Evolutionary conservation across 2,797 vertebrate genomes (phyloP).

Genomic region (Sarcophilus harrisii): DNA sequence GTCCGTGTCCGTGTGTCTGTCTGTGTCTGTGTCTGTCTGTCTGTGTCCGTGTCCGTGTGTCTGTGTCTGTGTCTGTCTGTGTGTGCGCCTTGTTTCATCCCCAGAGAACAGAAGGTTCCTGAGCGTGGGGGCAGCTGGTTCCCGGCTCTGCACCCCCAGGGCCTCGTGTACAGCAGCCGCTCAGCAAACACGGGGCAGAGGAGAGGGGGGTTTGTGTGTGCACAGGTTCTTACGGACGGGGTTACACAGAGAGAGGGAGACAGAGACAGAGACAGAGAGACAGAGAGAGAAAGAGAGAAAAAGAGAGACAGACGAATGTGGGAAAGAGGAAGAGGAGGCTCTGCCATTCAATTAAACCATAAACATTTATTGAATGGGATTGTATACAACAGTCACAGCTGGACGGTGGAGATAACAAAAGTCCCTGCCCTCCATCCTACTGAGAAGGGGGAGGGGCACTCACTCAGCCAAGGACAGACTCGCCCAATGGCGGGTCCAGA

Average conservation of each 20-base stretch:
- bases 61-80: no score
- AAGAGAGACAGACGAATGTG: no score
- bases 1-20: no score
- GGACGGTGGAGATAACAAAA: background rate
- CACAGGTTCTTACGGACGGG: background rate
- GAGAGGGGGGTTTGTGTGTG: background rate
- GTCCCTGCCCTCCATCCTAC: background rate
- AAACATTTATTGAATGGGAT: background rate
- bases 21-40: no score
- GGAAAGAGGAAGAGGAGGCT: no score
- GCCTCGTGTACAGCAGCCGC: background rate
- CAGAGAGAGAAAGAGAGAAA: no score
- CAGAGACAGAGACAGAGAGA: background rate
- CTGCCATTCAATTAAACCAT: background rate
- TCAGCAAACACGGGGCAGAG: background rate
- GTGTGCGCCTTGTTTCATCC: no score
- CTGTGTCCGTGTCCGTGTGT: no score
- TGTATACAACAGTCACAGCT: background rate
- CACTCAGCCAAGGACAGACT: background rate
- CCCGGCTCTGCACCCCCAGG: no score
- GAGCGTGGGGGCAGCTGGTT: no score
- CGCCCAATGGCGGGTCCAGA: background rate
- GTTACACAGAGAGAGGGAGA: background rate
- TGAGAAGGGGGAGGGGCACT: background rate
- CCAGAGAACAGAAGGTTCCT: no score